Percentiles rank a stretch among this genome's conserved stretches.
These are phyloP conservation scores for Mesembrinibis cayennensis DNA, from an alignment of 2,113 vertebrate genomes.

Conservation along the genomic window DNA sequence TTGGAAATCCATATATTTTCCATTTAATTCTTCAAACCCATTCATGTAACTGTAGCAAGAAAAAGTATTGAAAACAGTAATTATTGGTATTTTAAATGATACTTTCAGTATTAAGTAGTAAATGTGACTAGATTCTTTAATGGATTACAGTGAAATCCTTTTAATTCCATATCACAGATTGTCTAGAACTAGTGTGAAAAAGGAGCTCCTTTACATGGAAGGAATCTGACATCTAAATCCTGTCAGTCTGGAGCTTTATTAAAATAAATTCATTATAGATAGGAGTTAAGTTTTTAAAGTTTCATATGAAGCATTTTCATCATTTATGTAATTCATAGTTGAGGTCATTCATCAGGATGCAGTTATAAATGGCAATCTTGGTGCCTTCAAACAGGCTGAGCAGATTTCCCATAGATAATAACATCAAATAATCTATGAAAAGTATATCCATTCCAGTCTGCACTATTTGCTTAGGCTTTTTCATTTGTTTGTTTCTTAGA, in stretches of 20 bases:
- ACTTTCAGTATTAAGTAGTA: neutral
- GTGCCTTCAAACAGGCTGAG: neutral
- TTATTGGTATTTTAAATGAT: neutral
- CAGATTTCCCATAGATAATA: neutral
- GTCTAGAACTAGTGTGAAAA: neutral
- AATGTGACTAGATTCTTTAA: neutral
- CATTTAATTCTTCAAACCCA: constrained; percentile 3
- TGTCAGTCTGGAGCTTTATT: neutral
- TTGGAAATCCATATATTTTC: constrained; percentile 25
- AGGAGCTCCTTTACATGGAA: neutral
- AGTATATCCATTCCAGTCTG: neutral
- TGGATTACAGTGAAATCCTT: neutral
- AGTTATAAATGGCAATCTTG: neutral
- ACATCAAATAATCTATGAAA: neutral
- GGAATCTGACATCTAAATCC: neutral
- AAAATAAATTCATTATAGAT: neutral
- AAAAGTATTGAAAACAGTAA: neutral
- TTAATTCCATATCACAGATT: neutral
- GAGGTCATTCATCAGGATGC: neutral
- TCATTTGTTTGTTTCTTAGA: neutral
- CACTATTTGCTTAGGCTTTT: neutral
- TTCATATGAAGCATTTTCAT: neutral
- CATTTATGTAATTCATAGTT: neutral
- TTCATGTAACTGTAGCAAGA: neutral
- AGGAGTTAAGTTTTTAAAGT: neutral